Evolutionary conservation across 2,888 invertebrate species (phyloP).

Genomic region (Orthosia incerta): DNA sequence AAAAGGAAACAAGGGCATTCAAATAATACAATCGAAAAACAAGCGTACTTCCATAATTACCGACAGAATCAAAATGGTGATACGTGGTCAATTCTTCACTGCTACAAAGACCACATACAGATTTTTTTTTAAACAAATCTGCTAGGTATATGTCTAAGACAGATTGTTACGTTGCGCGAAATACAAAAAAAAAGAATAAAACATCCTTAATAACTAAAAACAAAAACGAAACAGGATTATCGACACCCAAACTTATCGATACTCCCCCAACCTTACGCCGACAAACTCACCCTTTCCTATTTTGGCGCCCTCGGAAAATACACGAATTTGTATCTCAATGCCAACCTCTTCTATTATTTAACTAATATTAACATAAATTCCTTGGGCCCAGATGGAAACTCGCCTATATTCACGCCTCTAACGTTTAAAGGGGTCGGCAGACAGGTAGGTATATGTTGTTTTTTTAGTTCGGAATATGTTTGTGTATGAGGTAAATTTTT

Average conservation of each 20-base stretch:
- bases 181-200: too few species aligned
- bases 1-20: too few species aligned
- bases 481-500: slow-evolving; percentile 10
- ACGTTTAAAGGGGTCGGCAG: slow-evolving; percentile 42
- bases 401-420: slow-evolving; percentile 58
- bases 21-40: too few species aligned
- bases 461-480: slow-evolving; percentile 23
- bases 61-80: too few species aligned
- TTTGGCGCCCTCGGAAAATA: slow-evolving; percentile 65
- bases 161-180: too few species aligned
- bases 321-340: slow-evolving; percentile 80
- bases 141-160: too few species aligned
- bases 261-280: slow-evolving; percentile 57
- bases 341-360: slow-evolving; percentile 78
- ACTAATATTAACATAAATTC: slow-evolving; percentile 78
- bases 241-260: slow-evolving; percentile 58
- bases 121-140: too few species aligned
- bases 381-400: slow-evolving; percentile 66
- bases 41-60: too few species aligned
- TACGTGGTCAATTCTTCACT: too few species aligned
- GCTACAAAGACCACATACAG: too few species aligned
- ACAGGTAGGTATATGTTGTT: slow-evolving; percentile 17
- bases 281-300: slow-evolving; percentile 73
- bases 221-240: slow-evolving; percentile 10
- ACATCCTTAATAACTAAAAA: too few species aligned